Evolutionary conservation across 2,797 vertebrate species (phyloP).

Genomic region (Acanthurus leucopareius): DNA sequence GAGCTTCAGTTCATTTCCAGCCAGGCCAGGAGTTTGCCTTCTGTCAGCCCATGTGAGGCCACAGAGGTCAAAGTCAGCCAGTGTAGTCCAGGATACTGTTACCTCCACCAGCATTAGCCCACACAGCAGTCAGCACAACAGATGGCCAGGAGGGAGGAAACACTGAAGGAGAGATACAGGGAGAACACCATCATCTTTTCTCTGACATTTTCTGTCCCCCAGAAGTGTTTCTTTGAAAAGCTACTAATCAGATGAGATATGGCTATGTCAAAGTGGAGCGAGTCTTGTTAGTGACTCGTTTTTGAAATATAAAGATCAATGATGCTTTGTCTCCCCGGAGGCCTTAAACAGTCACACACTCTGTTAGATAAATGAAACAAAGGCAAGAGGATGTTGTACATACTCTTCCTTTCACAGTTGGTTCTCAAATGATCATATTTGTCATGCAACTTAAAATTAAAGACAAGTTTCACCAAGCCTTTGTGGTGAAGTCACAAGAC

Average conservation of each 20-base stretch:
- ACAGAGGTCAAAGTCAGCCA: constrained; percentile 66
- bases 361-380: background rate
- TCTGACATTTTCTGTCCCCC: constrained; percentile 55
- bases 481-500: constrained; percentile 6
- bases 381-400: background rate
- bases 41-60: constrained; percentile 58
- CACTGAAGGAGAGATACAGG: constrained; percentile 42
- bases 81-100: constrained; percentile 74
- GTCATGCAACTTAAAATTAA: constrained; percentile 5
- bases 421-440: constrained; percentile 1
- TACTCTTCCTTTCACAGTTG: constrained; percentile 1
- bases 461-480: background rate
- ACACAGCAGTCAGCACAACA: constrained; percentile 78
- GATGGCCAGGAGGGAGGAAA: constrained; percentile 67
- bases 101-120: constrained; percentile 73
- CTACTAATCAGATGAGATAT: constrained; percentile 44
- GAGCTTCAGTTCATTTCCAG: constrained; percentile 24
- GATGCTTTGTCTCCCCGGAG: constrained; percentile 21
- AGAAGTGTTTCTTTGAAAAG: constrained; percentile 41
- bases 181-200: constrained; percentile 62
- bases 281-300: constrained; percentile 11
- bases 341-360: constrained; percentile 1
- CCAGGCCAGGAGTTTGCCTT: constrained; percentile 51
- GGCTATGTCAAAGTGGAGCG: constrained; percentile 29
- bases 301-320: constrained; percentile 33